These are phyloP conservation scores for Lepidurus packardi DNA, from an alignment of 1,140 invertebrate genomes.

Conservation along the genomic window DNA sequence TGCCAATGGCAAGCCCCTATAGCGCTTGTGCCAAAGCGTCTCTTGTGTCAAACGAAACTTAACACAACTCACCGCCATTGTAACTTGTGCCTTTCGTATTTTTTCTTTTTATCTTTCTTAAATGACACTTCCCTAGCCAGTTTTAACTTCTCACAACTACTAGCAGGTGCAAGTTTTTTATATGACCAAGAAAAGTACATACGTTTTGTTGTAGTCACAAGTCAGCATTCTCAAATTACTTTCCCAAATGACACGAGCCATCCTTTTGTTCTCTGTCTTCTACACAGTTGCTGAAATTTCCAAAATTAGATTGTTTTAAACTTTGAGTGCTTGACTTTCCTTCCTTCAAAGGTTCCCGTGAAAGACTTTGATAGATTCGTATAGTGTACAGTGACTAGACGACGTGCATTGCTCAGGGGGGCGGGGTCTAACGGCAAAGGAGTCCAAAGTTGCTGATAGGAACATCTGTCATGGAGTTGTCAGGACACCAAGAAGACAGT, in stretches of 20 bases:
- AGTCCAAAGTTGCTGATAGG: not conserved
- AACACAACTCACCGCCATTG: constrained; percentile 1
- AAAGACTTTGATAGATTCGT: not conserved
- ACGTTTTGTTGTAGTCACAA: not conserved
- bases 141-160: not conserved
- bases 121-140: not conserved
- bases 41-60: constrained; percentile 16
- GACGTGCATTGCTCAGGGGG: not conserved
- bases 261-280: not conserved
- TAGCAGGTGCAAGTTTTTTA: not conserved
- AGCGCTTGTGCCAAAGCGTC: constrained; percentile 9
- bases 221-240: not conserved
- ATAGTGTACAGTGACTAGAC: too few relatives aligned
- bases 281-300: not conserved
- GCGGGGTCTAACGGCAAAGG: not conserved
- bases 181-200: not conserved
- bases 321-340: not conserved
- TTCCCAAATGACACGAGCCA: constrained; percentile 16
- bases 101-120: not conserved
- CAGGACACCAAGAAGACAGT: not conserved
- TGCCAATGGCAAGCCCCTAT: not conserved
- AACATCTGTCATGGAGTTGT: constrained; percentile 8
- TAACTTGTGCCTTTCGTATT: not conserved
- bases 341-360: not conserved
- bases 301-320: not conserved